Base-by-base conservation (phyloP, 2,888 invertebrate genomes). In the Melinopterus prodromus region DNA sequence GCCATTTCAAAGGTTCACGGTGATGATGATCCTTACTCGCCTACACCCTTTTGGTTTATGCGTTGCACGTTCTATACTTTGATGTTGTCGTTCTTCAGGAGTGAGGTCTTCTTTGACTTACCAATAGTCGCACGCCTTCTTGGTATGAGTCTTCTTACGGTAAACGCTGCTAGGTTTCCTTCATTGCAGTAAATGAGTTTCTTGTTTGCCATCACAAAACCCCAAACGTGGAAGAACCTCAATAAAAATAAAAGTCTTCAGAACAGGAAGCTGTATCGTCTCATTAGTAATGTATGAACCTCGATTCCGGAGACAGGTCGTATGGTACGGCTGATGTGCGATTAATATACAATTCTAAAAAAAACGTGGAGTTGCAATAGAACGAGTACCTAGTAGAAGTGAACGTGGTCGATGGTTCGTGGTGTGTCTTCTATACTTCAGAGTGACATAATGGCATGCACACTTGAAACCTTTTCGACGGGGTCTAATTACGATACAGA, bases 401-500 rank as follows among this genome's bases (percentile, higher is more conserved):
- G 53, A 53, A 53, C 53, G 53, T 12, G 2, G 53, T 53, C 53
- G 26, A 26, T 26, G 26, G 26, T 26, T 26, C 53, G 53, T 12
- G 53, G 7, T 12, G 53, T 53, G 53, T 53, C 2, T 53, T 53
- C 2, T 53, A 53, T 53, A 53, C 2, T 53, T 53, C 53, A 53
- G 12, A 53, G 53, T 12, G 53, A 53, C 53, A 53, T 53, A 53
- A 53, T 53, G 53, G 53, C 53, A 53, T 53, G 53, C 53, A 53
- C 53, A 53, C 9, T 53, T 53, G 53, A 53, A 12, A 4, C 26
- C 53, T 53, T 53, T 53, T 53, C 53, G 53, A 7, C 53, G 7
- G 53, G 53, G 12, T 53, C 53, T 53, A 53, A 53, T 53, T 53
- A 53, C 53, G 53, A 53, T 6, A 53, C 9, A 71, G 72, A 78